Conservation (phyloP, 23 tunicate species). For the Trididemnum nubilum region DNA sequence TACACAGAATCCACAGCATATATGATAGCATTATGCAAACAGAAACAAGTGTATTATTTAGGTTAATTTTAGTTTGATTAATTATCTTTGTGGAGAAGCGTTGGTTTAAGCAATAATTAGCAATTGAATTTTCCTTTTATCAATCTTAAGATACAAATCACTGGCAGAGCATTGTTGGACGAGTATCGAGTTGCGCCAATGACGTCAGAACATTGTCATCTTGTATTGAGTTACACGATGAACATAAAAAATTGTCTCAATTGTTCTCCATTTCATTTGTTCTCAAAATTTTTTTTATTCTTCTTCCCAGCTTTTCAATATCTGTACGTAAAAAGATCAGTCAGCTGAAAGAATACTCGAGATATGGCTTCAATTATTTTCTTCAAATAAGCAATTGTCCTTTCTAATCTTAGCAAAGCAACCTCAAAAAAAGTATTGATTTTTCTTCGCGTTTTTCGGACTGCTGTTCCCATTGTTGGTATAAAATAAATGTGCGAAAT, state of each 20-base stretch:
- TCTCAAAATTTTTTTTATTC: neutral
- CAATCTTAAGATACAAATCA: no score
- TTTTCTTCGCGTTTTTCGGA: neutral
- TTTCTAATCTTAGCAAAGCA: neutral
- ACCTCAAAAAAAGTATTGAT: neutral
- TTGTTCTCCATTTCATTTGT: neutral
- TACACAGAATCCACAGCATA: no score
- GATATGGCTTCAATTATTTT: no score
- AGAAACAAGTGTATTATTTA: no score
- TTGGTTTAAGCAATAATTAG: no score
- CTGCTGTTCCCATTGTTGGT: neutral
- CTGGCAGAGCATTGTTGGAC: no score
- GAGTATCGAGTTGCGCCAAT: neutral
- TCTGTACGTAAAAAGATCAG: no score
- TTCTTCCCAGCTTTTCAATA: neutral
- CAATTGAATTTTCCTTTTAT: no score
- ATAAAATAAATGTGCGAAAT: neutral
- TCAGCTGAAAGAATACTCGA: neutral
- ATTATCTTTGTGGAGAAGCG: no score
- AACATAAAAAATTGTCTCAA: neutral
- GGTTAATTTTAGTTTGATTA: no score
- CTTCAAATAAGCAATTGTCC: neutral
- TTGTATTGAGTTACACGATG: neutral
- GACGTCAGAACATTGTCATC: neutral
- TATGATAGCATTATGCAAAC: no score